A percentile compares a stretch with the other conserved stretches of the same genome.
Conservation (phyloP, 35 echinoderm and acorn worm genomes). For the Apostichopus parvimensis region DNA sequence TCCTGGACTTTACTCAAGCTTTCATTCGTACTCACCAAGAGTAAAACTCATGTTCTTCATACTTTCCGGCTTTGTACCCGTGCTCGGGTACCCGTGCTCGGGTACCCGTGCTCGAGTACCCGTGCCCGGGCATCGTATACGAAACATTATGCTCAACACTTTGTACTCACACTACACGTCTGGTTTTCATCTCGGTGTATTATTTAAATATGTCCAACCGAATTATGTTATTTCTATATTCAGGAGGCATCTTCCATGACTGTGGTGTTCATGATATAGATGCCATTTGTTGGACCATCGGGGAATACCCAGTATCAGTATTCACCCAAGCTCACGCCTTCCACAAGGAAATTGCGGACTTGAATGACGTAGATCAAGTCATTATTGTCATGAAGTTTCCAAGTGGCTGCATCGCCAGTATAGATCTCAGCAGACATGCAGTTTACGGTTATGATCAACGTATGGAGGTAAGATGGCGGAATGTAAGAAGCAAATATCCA, state of each 20-base stretch:
- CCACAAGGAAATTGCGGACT: slow-evolving; percentile 46
- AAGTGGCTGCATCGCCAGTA: slow-evolving; percentile 66
- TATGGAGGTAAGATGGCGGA: slow-evolving; percentile 61
- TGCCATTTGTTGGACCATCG: slow-evolving; percentile 75
- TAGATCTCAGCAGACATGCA: slow-evolving; percentile 78
- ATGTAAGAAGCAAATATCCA: too few relatives aligned
- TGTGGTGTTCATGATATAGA: slow-evolving; percentile 89
- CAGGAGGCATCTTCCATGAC: slow-evolving; percentile 91
- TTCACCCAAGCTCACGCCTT: slow-evolving; percentile 81
- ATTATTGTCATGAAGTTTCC: slow-evolving; percentile 87
- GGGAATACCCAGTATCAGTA: slow-evolving; percentile 64
- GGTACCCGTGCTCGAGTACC: too few relatives aligned
- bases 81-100: too few relatives aligned
- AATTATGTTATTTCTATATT: not conserved
- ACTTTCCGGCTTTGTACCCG: too few relatives aligned
- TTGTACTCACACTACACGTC: too few relatives aligned
- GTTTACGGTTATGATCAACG: slow-evolving; percentile 86
- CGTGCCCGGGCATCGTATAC: too few relatives aligned
- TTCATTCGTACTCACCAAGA: too few relatives aligned
- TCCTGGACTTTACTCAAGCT: too few relatives aligned
- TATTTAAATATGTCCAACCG: too few relatives aligned
- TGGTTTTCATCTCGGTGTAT: too few relatives aligned
- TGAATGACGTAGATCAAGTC: slow-evolving; percentile 83
- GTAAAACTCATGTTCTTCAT: too few relatives aligned
- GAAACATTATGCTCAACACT: too few relatives aligned